A percentile compares a stretch with the other conserved stretches of the same genome.
phyloP scores from a whole-genome alignment of 1,140 invertebrate species.

The Hylaeus anthracinus region DNA sequence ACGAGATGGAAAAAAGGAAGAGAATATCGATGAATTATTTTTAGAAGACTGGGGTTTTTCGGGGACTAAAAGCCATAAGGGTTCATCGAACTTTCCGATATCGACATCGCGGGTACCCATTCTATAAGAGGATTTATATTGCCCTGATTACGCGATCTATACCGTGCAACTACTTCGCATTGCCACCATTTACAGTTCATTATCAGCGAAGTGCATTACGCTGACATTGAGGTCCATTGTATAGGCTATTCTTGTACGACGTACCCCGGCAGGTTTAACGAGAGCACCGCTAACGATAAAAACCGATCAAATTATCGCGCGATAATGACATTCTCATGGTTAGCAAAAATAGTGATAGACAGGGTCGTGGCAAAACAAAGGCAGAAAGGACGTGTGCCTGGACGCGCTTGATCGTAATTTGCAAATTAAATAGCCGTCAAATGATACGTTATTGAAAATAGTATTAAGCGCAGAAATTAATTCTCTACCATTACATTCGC shows the following conservation, averaged over 20 bases:
- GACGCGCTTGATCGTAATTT: no score
- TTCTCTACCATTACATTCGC: no score
- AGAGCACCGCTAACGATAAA: not conserved
- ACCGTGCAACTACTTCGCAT: not conserved
- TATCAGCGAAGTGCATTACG: conserved; percentile 19
- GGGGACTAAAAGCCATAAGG: not conserved
- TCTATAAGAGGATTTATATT: conserved; percentile 29
- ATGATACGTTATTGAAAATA: no score
- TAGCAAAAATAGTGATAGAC: not conserved
- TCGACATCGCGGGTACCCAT: conserved; percentile 1
- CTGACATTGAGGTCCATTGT: conserved; percentile 14
- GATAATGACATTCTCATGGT: not conserved
- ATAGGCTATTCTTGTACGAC: not conserved
- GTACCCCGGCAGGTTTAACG: not conserved
- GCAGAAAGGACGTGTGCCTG: no score
- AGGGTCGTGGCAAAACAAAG: no score
- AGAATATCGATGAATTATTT: conserved; percentile 22
- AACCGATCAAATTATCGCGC: conserved; percentile 9
- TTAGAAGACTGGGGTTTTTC: not conserved
- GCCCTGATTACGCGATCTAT: conserved; percentile 5
- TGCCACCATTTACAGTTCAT: conserved; percentile 23
- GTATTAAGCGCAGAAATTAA: no score
- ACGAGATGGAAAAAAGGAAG: not conserved
- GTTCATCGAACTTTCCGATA: conserved; percentile 13
- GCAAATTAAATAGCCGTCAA: no score